Evolutionary conservation across 2,888 invertebrate species (phyloP), one percentile per base, ranked within the genome.

Genomic region (Pegoplata infirma): DNA sequence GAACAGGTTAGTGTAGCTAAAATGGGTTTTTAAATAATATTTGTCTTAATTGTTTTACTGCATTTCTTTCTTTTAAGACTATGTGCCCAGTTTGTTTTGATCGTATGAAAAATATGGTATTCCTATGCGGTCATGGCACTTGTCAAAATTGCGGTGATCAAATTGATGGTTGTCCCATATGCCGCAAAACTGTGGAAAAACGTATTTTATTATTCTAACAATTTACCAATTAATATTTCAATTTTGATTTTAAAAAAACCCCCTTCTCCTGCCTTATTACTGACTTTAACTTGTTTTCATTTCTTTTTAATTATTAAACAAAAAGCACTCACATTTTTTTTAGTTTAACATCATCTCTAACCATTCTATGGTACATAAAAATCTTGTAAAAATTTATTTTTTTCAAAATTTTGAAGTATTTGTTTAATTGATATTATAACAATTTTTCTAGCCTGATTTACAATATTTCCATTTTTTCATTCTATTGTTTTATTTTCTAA

Each of bases 131-230:
- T 5, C 98, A 99, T 90, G 98, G 98, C 82, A 96, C 98, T 81
- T 98, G 98, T 89, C 98, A 98, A 91, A 97, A 98, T 95, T 99
- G 98, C 90, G 98, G 98, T 28, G 98, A 99, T 91, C 95, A 97
- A 85, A 98, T 98, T 93, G 94, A 95, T 77, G 98, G 98, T 86
- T 99, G 98, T 88, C 98, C 98, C 32, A 98, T 99, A 88, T 99
- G 98, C 89, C 93, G 98, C 84, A 98, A 98, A 91, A 94, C 96
- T 74, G 98, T 99, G 68, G 98, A 98, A 89, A 98, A 98, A 88
- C 93, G 98, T 78, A 98, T 99, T 87, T 91, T 99, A 61, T 92
- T 98, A 32, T 98, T 98, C 89, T 95, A 90, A 76, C 32, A 17
- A 7, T 36, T 8, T 36, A 63, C 12, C 10, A 4, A 10, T 40